These are phyloP conservation scores for Crossocerus cetratus DNA, from an alignment of 2,888 invertebrate species.

Conservation along the genomic window DNA sequence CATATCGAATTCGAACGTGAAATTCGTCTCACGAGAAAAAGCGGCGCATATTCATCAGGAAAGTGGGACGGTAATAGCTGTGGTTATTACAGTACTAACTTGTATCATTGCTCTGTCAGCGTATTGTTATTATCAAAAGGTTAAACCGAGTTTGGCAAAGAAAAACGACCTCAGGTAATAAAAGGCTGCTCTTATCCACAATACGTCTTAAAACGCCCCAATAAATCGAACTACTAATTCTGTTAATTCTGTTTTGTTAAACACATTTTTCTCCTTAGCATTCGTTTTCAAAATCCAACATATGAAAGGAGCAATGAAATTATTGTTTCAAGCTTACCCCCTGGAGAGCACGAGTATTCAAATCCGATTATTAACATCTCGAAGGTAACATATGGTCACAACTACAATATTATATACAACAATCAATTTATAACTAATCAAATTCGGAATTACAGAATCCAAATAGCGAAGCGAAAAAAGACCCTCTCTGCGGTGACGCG, in stretches of 20 bases:
- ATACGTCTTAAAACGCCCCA: not conserved
- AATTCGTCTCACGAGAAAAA: slow-evolving; percentile 7
- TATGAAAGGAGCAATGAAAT: slow-evolving; percentile 59
- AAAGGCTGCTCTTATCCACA: too few species aligned
- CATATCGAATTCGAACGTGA: slow-evolving; percentile 17
- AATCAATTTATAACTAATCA: too few species aligned
- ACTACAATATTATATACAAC: too few species aligned
- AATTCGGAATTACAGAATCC: not conserved
- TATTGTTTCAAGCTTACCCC: slow-evolving; percentile 55
- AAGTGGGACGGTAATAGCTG: slow-evolving; percentile 39
- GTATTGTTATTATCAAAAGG: slow-evolving; percentile 64
- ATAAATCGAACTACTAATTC: not conserved
- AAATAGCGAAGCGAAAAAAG: not conserved
- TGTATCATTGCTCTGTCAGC: slow-evolving; percentile 41
- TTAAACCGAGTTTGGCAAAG: slow-evolving; percentile 31
- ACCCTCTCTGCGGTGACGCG: slow-evolving; percentile 7
- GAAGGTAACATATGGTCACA: slow-evolving; percentile 20
- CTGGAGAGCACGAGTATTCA: slow-evolving; percentile 72
- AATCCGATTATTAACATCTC: slow-evolving; percentile 64
- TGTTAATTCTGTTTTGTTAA: not conserved
- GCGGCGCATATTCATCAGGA: not conserved
- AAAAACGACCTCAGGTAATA: slow-evolving; percentile 35
- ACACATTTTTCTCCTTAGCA: slow-evolving; percentile 48
- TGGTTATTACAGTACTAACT: slow-evolving; percentile 50
- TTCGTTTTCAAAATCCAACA: slow-evolving; percentile 73